A percentile compares a stretch with the other conserved stretches of the same genome.
Evolutionary conservation across 2,113 vertebrate species (phyloP).

Genomic region (Geococcyx californianus): DNA sequence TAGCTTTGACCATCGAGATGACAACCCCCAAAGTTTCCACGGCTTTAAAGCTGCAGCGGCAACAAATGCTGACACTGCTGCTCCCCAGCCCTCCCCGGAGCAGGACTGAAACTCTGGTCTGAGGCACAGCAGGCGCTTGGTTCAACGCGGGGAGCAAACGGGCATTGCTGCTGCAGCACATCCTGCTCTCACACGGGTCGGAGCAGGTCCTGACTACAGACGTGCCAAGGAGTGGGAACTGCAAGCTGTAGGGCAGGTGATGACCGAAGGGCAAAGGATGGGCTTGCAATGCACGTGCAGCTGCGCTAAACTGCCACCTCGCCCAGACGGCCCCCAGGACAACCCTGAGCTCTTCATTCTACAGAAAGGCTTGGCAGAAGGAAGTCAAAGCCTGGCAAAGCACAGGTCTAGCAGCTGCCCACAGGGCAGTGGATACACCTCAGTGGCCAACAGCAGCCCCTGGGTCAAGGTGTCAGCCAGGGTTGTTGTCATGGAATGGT

Average conservation of each 20-base stretch:
- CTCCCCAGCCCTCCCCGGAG: neutral
- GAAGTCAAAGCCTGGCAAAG: neutral
- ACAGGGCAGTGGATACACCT: neutral
- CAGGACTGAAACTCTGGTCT: neutral
- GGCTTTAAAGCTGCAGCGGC: neutral
- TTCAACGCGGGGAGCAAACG: neutral
- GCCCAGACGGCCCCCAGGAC: neutral
- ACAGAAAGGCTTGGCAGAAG: neutral
- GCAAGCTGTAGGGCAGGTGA: rapidly evolving
- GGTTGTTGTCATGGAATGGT: neutral
- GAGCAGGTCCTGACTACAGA: neutral
- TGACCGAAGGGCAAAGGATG: neutral
- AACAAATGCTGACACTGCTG: no score
- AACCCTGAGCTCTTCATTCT: neutral
- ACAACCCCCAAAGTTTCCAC: neutral
- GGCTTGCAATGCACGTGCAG: rapidly evolving
- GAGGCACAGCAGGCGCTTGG: neutral
- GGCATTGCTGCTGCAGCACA: neutral
- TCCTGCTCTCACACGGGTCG: neutral
- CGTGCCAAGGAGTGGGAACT: neutral
- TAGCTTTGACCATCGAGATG: neutral
- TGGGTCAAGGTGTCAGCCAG: neutral
- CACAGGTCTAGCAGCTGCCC: neutral
- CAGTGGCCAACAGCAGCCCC: neutral
- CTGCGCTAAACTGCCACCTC: neutral